Conservation (phyloP, 2,113 vertebrate species). For the Ammodramus savannarum region DNA sequence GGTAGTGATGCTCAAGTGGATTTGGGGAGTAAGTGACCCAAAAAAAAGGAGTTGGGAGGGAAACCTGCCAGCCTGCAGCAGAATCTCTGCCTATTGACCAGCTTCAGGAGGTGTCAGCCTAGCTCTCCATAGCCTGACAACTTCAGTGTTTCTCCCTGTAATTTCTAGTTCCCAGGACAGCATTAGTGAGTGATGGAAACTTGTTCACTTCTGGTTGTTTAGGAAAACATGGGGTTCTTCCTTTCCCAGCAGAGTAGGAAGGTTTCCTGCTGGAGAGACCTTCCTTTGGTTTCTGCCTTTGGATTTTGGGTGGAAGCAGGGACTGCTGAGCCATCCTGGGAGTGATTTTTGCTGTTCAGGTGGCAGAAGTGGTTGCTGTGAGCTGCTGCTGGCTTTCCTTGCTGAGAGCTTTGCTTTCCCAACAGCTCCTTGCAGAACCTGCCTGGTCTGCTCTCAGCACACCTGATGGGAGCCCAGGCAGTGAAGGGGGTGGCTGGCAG, state of each 20-base stretch:
- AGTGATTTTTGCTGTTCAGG: not conserved
- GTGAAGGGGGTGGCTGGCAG: not conserved
- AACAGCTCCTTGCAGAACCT: constrained; percentile 14
- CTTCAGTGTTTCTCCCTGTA: not conserved
- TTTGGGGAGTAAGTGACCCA: not conserved
- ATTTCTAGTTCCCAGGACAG: not conserved
- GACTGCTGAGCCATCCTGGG: not conserved
- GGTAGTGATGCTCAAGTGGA: not conserved
- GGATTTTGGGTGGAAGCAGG: not conserved
- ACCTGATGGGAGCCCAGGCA: not conserved
- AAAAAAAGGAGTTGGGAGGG: not conserved
- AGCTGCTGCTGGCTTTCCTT: not conserved
- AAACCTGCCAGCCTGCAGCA: not conserved
- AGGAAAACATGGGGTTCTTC: not conserved
- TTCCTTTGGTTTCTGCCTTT: not conserved
- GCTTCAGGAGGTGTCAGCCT: not conserved
- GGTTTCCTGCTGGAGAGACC: not conserved
- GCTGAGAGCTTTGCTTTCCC: not conserved
- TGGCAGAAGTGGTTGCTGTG: not conserved
- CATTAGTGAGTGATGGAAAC: not conserved
- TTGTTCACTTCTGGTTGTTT: not conserved
- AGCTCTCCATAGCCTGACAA: not conserved
- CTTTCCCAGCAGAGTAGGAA: not conserved
- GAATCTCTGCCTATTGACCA: not conserved
- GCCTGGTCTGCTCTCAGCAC: not conserved